Base-by-base conservation (phyloP, 1,140 invertebrate species). In the Paramacrobiotus metropolitanus region DNA sequence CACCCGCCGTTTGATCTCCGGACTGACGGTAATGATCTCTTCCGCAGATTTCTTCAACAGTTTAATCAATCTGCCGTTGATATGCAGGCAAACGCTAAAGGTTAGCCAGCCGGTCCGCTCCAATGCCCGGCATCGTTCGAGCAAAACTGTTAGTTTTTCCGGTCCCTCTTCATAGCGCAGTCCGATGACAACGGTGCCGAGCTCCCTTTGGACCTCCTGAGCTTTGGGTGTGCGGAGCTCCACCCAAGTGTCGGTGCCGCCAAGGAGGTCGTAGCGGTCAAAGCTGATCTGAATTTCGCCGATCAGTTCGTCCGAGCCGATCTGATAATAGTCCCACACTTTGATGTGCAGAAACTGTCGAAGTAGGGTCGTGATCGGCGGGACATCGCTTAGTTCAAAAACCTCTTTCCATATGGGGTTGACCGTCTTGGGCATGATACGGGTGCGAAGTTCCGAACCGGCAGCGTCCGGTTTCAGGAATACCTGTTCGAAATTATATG, bases 391-490 rank as follows among this genome's bases (percentile, higher is more conserved):
- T 24, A 55, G 48, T 24, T 55, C 48, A 24, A 55, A 55, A 24
- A 55, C 24, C 24, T 55, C 48, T 24, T 55, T 55, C 48, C 48
- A 55, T 55, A 18, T 55, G 4, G 48, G 48, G 24, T 55, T 55
- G 48, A 55, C 24, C 4, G 48, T 55, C 24, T 55, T 55, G 24
- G 9, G 9, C 4, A 55, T 9, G 48, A 24, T 55, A 18, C 48
- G 48, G 9, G 48, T 55, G 9, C 15, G 15, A 4, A 55, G 48
- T 18, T 9, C 9, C 9, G 9, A 9, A n/a, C 24, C 24, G 4
- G 24, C 24, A 28, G 48, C 48, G 48, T 55, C 24, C 24, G 15
- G 48, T 4, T 55, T 55, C 4, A 55, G 24, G 4, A 24, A n/a
- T 40, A n/a, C n/a, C n/a, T n/a, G n/a, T n/a, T n/a, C n/a, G n/a